These are phyloP conservation scores for Chunga burmeisteri DNA, from an alignment of 2,113 vertebrate species.

Conservation along the genomic window DNA sequence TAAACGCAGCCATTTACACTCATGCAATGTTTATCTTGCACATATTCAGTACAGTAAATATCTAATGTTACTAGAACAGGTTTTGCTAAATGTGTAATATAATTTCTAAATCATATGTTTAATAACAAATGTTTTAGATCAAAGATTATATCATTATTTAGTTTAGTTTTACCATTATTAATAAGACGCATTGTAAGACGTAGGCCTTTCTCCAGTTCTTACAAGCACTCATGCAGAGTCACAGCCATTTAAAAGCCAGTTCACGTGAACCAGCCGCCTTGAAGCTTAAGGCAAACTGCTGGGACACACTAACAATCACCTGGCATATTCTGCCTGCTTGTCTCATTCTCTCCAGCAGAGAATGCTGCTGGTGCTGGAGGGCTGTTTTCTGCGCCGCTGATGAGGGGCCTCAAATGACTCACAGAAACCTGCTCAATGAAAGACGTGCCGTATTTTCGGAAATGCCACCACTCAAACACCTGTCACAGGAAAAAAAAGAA, in stretches of 20 bases:
- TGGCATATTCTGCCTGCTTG: constrained; percentile 86
- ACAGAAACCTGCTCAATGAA: constrained; percentile 99
- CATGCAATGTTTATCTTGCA: neutral
- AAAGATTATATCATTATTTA: neutral
- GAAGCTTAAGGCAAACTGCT: neutral
- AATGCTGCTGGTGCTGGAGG: constrained; percentile 79
- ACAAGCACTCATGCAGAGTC: neutral
- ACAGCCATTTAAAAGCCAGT: neutral
- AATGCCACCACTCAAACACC: constrained; percentile 99
- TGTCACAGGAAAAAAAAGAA: constrained; percentile 61
- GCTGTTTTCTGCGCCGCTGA: constrained; percentile 87
- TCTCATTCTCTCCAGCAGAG: constrained; percentile 83
- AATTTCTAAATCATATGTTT: neutral
- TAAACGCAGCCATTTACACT: neutral
- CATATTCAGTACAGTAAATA: neutral
- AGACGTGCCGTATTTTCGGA: constrained; percentile 94
- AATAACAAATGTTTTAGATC: neutral
- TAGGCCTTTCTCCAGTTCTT: neutral
- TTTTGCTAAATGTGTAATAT: neutral
- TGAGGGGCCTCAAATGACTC: constrained; percentile 91
- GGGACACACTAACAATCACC: constrained; percentile 69
- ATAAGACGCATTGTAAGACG: rapidly evolving
- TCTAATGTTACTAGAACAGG: neutral
- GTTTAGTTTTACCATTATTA: neutral
- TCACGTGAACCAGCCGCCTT: neutral